These are phyloP conservation scores for Magallana angulata DNA, from an alignment of 1,140 invertebrate genomes.

Conservation along the genomic window DNA sequence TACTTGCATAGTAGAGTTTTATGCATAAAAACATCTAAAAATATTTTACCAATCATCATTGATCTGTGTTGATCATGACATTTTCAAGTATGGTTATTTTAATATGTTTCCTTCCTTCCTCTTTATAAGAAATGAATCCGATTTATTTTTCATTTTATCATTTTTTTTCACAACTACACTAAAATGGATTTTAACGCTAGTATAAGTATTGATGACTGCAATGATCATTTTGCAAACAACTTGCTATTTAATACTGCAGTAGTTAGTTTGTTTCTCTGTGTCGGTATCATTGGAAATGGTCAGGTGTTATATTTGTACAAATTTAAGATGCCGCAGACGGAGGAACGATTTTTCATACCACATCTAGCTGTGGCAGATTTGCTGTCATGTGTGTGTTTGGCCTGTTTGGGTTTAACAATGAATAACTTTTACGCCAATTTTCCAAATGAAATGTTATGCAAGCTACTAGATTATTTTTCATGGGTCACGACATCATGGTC, in stretches of 20 bases:
- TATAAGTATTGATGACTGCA: not conserved
- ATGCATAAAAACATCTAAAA: too few species aligned
- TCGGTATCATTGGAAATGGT: not conserved
- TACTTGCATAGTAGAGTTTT: too few species aligned
- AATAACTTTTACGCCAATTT: constrained; percentile 43
- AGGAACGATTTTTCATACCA: constrained; percentile 53
- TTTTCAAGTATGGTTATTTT: too few species aligned
- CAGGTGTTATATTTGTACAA: not conserved
- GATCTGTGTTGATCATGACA: too few species aligned
- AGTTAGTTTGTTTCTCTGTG: not conserved
- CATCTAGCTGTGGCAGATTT: constrained; percentile 44
- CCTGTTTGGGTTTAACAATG: constrained; percentile 30
- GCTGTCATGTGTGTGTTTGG: constrained; percentile 41
- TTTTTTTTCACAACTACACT: too few species aligned
- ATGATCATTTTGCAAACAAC: not conserved
- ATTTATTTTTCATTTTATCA: too few species aligned
- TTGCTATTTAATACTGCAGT: not conserved
- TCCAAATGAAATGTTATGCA: constrained; percentile 39
- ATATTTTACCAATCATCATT: too few species aligned
- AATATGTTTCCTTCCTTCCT: too few species aligned
- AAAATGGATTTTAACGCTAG: not conserved
- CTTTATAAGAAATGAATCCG: too few species aligned
- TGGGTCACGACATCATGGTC: constrained; percentile 47
- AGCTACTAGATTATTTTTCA: constrained; percentile 47
- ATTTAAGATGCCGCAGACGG: constrained; percentile 21